Evolutionary conservation across 2,113 vertebrate genomes (phyloP).

Genomic region (Phainopepla nitens): DNA sequence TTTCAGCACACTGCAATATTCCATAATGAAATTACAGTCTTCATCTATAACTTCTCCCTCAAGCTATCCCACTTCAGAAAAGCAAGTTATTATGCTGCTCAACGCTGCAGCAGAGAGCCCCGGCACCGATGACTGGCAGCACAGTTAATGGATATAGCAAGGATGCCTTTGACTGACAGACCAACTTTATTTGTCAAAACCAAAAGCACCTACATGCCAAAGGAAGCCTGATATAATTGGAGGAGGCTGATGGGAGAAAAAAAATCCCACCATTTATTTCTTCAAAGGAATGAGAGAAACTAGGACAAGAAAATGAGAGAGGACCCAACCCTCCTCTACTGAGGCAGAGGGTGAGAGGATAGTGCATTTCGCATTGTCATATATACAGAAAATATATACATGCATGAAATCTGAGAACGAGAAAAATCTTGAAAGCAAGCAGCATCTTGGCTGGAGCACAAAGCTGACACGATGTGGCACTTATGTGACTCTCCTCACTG

Average conservation of each 20-base stretch:
- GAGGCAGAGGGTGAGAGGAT: neutral
- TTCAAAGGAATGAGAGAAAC: neutral
- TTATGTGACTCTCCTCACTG: neutral
- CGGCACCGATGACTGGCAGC: neutral
- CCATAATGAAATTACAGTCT: slow-evolving; percentile 30
- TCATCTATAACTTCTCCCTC: neutral
- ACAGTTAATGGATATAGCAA: neutral
- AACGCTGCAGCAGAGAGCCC: accelerated
- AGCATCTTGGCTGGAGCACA: neutral
- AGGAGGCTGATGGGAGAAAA: neutral
- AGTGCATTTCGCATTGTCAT: neutral
- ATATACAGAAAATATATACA: neutral
- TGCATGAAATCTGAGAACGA: neutral
- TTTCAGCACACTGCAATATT: slow-evolving; percentile 24
- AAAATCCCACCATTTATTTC: neutral
- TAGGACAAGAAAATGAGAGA: neutral
- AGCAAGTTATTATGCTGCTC: slow-evolving; percentile 15
- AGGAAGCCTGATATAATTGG: neutral
- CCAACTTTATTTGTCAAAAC: slow-evolving; percentile 12
- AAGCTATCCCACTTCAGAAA: neutral
- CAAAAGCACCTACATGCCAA: neutral
- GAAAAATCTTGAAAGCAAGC: neutral
- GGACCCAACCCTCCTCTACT: neutral
- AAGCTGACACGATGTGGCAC: neutral
- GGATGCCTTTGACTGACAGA: neutral